These are phyloP conservation scores for Baccha elongata DNA, from an alignment of 2,888 invertebrate species.

Conservation along the genomic window DNA sequence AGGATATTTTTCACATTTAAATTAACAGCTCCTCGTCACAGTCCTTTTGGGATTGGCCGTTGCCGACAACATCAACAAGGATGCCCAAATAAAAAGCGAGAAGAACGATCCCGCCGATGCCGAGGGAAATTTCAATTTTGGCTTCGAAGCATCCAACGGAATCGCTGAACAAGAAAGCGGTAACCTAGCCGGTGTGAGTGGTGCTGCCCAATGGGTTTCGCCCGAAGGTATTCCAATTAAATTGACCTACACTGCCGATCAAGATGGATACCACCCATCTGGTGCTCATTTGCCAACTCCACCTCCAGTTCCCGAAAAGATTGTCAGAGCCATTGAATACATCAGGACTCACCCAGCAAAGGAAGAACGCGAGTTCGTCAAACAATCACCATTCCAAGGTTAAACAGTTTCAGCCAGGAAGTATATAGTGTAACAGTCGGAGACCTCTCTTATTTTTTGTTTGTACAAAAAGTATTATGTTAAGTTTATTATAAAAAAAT, in stretches of 20 bases:
- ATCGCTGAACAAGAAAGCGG: conserved; percentile 84
- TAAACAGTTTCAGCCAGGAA: no score
- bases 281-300: conserved; percentile 82
- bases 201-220: conserved; percentile 83
- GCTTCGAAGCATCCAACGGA: conserved; percentile 85
- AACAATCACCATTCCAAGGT: no score
- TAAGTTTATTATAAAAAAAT: no score
- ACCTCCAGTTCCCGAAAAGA: conserved; percentile 84
- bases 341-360: conserved; percentile 81
- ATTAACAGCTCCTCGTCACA: conserved; percentile 61
- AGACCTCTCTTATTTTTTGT: no score
- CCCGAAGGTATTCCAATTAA: conserved; percentile 83
- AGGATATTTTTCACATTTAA: no score
- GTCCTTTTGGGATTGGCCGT: conserved; percentile 77
- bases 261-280: conserved; percentile 84
- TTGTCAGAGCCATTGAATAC: conserved; percentile 83
- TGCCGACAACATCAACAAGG: conserved; percentile 80
- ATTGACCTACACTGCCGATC: conserved; percentile 84
- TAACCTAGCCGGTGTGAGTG: conserved; percentile 84
- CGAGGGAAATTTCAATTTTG: conserved; percentile 82
- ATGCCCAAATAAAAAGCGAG: conserved; percentile 81
- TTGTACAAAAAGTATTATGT: no score
- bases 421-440: no score
- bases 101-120: conserved; percentile 79
- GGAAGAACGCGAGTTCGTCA: no score